Percentiles rank a stretch among this genome's conserved stretches.
phyloP scores from a whole-genome alignment of 2,888 invertebrate species.

The Synanthedon formicaeformis region DNA sequence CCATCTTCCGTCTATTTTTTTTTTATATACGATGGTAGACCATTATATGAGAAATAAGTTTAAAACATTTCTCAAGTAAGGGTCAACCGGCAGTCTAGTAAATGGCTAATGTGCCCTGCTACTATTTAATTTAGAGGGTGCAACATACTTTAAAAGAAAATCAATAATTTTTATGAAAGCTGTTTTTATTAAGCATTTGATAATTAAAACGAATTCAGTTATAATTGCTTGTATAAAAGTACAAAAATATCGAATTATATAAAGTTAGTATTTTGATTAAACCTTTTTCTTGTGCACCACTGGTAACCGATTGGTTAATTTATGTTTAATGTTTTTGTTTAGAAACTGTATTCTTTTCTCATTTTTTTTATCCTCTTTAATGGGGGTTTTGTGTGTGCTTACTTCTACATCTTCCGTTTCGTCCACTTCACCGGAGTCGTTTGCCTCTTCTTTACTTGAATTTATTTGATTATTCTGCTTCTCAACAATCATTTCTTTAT shows the following conservation, averaged over 20 bases:
- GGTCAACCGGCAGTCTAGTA: too few species aligned
- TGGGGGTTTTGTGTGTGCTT: slow-evolving; percentile 3
- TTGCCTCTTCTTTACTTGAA: neutral
- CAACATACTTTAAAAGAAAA: too few species aligned
- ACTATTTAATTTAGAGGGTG: too few species aligned
- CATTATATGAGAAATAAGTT: too few species aligned
- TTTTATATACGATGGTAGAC: too few species aligned
- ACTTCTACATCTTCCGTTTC: slow-evolving; percentile 10
- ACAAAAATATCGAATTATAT: neutral
- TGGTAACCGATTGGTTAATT: neutral
- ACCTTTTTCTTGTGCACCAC: neutral
- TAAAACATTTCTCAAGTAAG: too few species aligned
- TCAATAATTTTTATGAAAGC: too few species aligned
- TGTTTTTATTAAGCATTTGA: too few species aligned
- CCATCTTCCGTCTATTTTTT: too few species aligned
- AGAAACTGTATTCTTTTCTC: neutral
- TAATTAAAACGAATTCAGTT: too few species aligned
- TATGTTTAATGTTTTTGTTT: neutral
- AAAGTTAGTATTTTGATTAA: neutral
- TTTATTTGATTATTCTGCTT: neutral
- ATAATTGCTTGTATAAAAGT: too few species aligned
- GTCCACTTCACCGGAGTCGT: neutral
- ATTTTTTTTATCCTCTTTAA: neutral
- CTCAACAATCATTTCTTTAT: neutral
- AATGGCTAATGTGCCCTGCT: too few species aligned